phyloP scores from a whole-genome alignment of 2,113 vertebrate genomes.

The Athene cunicularia region DNA sequence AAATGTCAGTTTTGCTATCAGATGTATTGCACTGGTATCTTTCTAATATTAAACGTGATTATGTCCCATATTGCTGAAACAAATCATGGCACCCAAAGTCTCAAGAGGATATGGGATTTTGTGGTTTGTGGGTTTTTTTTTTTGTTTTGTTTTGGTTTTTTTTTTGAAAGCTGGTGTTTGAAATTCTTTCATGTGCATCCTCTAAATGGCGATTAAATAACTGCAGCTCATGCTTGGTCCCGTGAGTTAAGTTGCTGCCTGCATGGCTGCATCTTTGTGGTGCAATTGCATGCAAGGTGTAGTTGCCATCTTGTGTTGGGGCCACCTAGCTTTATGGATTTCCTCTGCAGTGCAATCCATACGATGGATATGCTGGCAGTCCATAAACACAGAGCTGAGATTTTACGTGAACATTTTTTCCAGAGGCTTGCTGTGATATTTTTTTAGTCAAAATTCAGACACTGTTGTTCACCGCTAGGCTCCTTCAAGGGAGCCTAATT shows the following conservation, averaged over 20 bases:
- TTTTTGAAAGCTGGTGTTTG: background rate
- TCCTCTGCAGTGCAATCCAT: background rate
- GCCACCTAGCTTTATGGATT: background rate
- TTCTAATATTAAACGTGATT: background rate
- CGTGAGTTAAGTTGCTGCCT: background rate
- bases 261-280: background rate
- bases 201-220: background rate
- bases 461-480: accelerated
- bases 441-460: background rate
- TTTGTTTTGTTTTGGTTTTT: background rate
- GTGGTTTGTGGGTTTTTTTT: too few species aligned
- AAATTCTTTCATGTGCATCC: background rate
- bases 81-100: background rate
- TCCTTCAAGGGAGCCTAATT: background rate
- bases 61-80: background rate
- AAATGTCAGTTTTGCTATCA: slow-evolving; percentile 48
- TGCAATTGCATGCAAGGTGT: background rate
- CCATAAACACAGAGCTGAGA: background rate
- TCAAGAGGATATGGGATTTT: background rate
- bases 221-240: background rate
- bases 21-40: background rate
- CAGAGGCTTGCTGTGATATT: background rate
- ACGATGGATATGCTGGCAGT: background rate
- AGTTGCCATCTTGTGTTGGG: background rate
- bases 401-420: background rate